Percentiles rank a stretch among this genome's conserved stretches.
Conservation (phyloP, 1,140 invertebrate species). For the Drosophila seguyi region DNA sequence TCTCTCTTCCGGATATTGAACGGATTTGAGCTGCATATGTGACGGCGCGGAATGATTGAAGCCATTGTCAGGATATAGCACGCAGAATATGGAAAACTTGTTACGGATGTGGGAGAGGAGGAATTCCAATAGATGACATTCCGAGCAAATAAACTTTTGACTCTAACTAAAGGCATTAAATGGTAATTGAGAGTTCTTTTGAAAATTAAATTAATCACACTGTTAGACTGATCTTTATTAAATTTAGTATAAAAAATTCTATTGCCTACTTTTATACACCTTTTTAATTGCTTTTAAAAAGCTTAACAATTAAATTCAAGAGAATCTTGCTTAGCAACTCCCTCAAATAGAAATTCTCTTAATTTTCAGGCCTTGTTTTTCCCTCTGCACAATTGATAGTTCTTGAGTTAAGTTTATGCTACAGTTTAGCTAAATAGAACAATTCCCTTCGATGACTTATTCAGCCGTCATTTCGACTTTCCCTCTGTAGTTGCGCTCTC, state of each 20-base stretch:
- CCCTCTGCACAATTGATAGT: constrained; percentile 7
- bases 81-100: neutral
- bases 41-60: constrained; percentile 51
- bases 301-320: neutral
- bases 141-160: constrained; percentile 24
- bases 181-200: constrained; percentile 16
- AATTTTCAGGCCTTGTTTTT: neutral
- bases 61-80: constrained; percentile 44
- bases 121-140: constrained; percentile 14
- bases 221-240: too few relatives aligned
- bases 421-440: constrained; percentile 34
- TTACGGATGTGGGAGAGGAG: constrained; percentile 14
- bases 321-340: neutral
- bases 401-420: constrained; percentile 16
- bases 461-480: constrained; percentile 3
- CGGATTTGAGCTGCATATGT: constrained; percentile 53
- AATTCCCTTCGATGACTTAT: constrained; percentile 32
- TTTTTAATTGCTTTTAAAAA: neutral
- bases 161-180: neutral
- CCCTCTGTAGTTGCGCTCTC: constrained; percentile 19
- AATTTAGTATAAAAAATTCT: neutral
- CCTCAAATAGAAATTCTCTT: neutral
- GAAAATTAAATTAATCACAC: neutral
- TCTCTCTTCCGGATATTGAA: constrained; percentile 48
- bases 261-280: neutral